Evolutionary conservation across 2,888 invertebrate genomes (phyloP).

Genomic region (Encarsia formosa): DNA sequence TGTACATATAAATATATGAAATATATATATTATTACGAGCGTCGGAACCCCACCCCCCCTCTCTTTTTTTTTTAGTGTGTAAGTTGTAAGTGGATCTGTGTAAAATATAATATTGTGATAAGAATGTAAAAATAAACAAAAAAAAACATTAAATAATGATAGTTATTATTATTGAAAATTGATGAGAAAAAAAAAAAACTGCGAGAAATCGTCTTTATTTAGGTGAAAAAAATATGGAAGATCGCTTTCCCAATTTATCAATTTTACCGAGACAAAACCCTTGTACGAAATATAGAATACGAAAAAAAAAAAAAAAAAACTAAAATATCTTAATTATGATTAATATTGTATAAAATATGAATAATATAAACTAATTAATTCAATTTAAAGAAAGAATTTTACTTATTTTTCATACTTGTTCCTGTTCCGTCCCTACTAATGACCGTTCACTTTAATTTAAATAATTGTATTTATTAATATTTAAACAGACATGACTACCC

Average conservation of each 20-base stretch:
- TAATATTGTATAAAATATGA: conserved; percentile 51
- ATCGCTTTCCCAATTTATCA: conserved; percentile 34
- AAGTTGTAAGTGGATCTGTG: conserved; percentile 48
- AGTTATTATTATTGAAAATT: conserved; percentile 16
- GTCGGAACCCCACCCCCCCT: conserved; percentile 13
- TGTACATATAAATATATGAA: conserved; percentile 21
- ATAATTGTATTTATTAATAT: too few relatives aligned
- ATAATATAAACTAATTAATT: conserved; percentile 50
- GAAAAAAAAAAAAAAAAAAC: conserved; percentile 36
- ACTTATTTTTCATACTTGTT: not conserved
- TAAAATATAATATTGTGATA: conserved; percentile 50
- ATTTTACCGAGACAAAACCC: conserved; percentile 40
- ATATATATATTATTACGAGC: conserved; percentile 3
- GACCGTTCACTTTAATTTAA: too few relatives aligned
- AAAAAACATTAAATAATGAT: conserved; percentile 18
- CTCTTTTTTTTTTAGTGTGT: conserved; percentile 26
- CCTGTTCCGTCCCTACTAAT: not conserved
- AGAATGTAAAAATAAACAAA: conserved; percentile 43
- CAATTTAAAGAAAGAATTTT: conserved; percentile 33
- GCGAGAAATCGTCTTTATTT: conserved; percentile 23
- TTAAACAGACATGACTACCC: too few relatives aligned
- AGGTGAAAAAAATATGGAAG: conserved; percentile 34
- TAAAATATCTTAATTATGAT: conserved; percentile 51
- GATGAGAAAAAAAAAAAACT: conserved; percentile 1
- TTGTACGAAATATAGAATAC: conserved; percentile 40